Evolutionary conservation across 2,797 vertebrate genomes (phyloP).

Genomic region (Typhlichthys subterraneus): DNA sequence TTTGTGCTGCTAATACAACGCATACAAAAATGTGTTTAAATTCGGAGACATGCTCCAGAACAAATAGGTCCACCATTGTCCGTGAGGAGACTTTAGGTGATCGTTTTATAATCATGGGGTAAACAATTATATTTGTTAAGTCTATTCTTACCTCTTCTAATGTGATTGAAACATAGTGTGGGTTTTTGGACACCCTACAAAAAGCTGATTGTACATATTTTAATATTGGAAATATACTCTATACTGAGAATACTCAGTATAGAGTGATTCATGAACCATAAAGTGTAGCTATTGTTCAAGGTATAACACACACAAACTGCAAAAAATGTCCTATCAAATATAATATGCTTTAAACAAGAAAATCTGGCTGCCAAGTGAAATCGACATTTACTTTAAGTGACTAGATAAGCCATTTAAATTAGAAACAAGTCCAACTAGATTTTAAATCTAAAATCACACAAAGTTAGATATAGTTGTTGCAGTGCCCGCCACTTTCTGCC

Average conservation of each 20-base stretch:
- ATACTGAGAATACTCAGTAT: too few relatives aligned
- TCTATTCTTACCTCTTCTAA: background rate
- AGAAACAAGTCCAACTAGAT: too few relatives aligned
- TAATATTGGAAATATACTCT: too few relatives aligned
- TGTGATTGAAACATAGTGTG: conserved; percentile 1
- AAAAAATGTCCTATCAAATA: background rate
- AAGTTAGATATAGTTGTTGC: too few relatives aligned
- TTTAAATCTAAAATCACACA: too few relatives aligned
- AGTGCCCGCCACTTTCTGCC: too few relatives aligned
- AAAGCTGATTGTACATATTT: background rate
- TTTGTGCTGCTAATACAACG: conserved; percentile 7
- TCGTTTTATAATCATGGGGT: conserved; percentile 63
- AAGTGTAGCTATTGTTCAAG: background rate
- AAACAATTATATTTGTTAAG: too few relatives aligned
- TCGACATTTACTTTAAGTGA: too few relatives aligned
- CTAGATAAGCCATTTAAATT: too few relatives aligned
- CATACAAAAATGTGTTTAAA: background rate
- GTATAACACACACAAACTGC: background rate
- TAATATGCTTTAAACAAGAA: background rate
- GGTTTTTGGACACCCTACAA: conserved; percentile 15
- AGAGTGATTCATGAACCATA: background rate
- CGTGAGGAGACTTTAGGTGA: conserved; percentile 33
- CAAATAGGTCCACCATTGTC: conserved; percentile 48
- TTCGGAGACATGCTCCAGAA: conserved; percentile 25
- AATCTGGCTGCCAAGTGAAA: too few relatives aligned